A percentile compares a stretch with the other conserved stretches of the same genome.
Conservation (phyloP, 2,113 vertebrate genomes). For the Thryonomys swinderianus region DNA sequence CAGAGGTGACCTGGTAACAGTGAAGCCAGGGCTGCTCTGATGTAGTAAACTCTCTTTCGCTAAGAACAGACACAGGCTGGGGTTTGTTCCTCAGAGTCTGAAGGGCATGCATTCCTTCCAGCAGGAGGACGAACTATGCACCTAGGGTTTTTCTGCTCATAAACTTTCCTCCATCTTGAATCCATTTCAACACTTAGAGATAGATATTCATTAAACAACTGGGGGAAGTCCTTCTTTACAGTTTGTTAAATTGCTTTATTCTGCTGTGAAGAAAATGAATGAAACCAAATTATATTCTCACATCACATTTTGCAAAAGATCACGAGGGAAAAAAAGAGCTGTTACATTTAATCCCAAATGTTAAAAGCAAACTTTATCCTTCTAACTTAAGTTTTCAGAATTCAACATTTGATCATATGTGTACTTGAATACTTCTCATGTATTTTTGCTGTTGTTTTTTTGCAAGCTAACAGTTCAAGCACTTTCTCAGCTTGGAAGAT, state of each 20-base stretch:
- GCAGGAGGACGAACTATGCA: neutral
- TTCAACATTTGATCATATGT: neutral
- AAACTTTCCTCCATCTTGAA: neutral
- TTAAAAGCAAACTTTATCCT: neutral
- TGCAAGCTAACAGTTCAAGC: neutral
- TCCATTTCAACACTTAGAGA: neutral
- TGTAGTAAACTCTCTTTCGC: neutral
- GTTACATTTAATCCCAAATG: neutral
- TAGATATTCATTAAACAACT: neutral
- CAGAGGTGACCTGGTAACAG: too few relatives aligned
- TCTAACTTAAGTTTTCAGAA: neutral
- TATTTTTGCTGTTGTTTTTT: neutral
- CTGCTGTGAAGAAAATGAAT: neutral
- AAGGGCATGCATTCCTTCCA: neutral
- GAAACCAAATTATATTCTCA: neutral
- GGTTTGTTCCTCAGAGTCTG: neutral
- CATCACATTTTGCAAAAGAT: neutral
- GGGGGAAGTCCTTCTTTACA: neutral
- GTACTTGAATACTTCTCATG: neutral
- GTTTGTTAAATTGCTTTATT: neutral
- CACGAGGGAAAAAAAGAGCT: neutral
- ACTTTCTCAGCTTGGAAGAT: slow-evolving; percentile 53
- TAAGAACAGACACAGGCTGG: neutral
- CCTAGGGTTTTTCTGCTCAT: neutral
- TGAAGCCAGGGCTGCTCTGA: neutral